These are phyloP conservation scores for Struthio camelus DNA, from an alignment of 2,113 vertebrate genomes.

Conservation along the genomic window DNA sequence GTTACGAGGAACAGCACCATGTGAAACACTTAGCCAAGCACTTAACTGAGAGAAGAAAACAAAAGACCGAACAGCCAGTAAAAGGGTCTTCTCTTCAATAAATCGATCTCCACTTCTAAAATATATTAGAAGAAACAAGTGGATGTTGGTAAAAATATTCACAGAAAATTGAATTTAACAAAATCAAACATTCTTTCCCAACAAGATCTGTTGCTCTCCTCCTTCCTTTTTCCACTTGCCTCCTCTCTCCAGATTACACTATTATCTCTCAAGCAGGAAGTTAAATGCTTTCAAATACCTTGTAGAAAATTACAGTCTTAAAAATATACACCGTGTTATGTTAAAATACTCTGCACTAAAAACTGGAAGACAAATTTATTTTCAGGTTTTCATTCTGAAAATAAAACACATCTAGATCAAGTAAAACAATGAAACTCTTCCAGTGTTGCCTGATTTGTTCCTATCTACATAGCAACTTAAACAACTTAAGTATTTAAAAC, in stretches of 20 bases:
- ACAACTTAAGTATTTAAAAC: neutral
- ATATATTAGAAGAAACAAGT: neutral
- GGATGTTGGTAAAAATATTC: neutral
- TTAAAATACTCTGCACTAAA: neutral
- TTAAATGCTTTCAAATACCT: neutral
- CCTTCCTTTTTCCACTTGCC: neutral
- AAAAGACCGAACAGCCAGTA: conserved; percentile 95
- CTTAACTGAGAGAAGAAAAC: conserved; percentile 99
- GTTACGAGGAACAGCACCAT: conserved; percentile 96
- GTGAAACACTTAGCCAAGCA: conserved; percentile 97
- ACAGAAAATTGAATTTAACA: neutral
- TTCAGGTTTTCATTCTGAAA: neutral
- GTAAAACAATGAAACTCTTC: neutral
- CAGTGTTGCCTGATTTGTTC: neutral
- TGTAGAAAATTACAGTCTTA: neutral
- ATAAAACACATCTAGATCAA: neutral
- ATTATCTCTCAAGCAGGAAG: neutral
- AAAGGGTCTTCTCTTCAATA: conserved; percentile 95
- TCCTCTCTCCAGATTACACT: neutral
- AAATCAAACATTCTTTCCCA: neutral
- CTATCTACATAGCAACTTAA: neutral
- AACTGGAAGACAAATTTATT: neutral
- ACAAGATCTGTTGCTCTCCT: neutral
- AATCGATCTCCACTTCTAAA: conserved; percentile 92
- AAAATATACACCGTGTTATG: neutral